Evolutionary conservation across 1,140 invertebrate species (phyloP).

Genomic region (Panulirus ornatus): DNA sequence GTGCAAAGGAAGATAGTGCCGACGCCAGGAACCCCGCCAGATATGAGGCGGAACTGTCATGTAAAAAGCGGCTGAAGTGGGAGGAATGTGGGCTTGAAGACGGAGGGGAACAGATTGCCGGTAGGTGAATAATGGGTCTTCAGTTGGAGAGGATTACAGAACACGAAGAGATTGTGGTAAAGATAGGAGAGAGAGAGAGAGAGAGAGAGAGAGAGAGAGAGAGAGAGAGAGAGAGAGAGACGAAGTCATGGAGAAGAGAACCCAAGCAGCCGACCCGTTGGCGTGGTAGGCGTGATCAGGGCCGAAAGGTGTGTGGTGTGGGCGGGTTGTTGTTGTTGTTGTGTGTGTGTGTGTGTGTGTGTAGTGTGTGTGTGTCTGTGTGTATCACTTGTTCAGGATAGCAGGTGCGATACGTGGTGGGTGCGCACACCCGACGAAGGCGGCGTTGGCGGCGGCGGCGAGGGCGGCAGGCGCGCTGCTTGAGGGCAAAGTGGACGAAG

Average conservation of each 20-base stretch:
- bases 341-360: too few species aligned
- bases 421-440: too few species aligned
- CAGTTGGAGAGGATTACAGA: background rate
- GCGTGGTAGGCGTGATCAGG: background rate
- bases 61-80: background rate
- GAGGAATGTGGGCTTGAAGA: background rate
- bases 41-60: too few species aligned
- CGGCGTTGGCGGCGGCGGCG: too few species aligned
- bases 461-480: too few species aligned
- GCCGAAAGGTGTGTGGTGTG: background rate
- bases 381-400: too few species aligned
- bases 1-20: background rate
- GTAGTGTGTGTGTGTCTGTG: too few species aligned
- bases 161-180: background rate
- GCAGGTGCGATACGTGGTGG: background rate
- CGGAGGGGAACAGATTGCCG: too few species aligned
- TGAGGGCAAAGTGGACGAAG: too few species aligned
- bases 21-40: background rate
- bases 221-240: constrained; percentile 2
- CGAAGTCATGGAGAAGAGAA: background rate
- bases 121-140: background rate
- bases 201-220: constrained; percentile 21
- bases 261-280: too few species aligned
- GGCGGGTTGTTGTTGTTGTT: too few species aligned
- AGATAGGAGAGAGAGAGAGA: constrained; percentile 6